Evolutionary conservation across 2,113 vertebrate genomes (phyloP).

Genomic region (Crotalus viridis): DNA sequence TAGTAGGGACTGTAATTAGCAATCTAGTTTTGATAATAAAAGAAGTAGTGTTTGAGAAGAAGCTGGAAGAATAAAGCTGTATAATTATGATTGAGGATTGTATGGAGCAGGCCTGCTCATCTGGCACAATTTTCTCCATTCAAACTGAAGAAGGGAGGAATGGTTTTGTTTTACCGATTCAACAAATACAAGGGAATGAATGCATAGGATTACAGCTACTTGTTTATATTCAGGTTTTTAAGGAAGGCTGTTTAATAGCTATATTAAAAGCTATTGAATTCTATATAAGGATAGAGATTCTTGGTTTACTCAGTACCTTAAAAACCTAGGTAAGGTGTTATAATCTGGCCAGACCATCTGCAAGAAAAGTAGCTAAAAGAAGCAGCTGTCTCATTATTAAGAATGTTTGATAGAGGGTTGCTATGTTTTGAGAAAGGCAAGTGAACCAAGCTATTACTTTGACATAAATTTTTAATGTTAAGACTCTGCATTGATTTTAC

Average conservation of each 20-base stretch:
- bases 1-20: constrained; percentile 59
- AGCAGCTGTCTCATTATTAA: neutral
- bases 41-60: constrained; percentile 46
- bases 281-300: neutral
- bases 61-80: constrained; percentile 42
- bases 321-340: constrained; percentile 2
- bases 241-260: neutral
- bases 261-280: constrained; percentile 16
- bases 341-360: neutral
- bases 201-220: constrained; percentile 6
- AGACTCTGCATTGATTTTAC: neutral
- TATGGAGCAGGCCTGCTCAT: constrained; percentile 14
- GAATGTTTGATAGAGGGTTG: neutral
- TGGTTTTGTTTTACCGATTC: neutral
- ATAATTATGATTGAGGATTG: constrained; percentile 37
- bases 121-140: constrained; percentile 17
- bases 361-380: neutral
- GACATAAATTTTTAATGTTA: neutral
- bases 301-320: neutral
- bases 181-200: constrained; percentile 21
- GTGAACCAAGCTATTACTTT: neutral
- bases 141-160: neutral
- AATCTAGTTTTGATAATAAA: constrained; percentile 43
- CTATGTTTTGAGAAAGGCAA: neutral
- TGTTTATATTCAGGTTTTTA: constrained; percentile 10